These are phyloP conservation scores for Ellobius talpinus DNA, from an alignment of 2,113 vertebrate genomes.

Conservation along the genomic window DNA sequence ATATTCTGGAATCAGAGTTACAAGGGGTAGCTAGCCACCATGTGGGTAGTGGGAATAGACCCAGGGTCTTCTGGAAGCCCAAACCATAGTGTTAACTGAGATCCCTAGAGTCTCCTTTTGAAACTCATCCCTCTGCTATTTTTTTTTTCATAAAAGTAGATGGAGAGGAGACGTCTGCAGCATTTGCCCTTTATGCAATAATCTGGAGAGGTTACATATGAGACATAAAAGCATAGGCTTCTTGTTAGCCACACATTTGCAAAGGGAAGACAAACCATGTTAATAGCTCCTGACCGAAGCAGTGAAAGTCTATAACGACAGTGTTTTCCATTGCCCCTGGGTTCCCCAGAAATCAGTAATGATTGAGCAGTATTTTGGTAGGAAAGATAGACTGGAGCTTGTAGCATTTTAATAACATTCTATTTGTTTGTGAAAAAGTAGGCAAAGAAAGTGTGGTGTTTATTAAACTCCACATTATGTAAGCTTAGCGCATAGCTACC, in stretches of 20 bases:
- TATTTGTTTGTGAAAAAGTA: not conserved
- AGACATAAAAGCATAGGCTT: not conserved
- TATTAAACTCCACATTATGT: not conserved
- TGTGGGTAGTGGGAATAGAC: not conserved
- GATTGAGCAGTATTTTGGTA: not conserved
- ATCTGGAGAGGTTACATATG: not conserved
- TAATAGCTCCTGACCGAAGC: not conserved
- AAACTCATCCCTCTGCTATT: not conserved
- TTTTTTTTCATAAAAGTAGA: slow-evolving; percentile 31
- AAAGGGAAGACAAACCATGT: slow-evolving; percentile 29
- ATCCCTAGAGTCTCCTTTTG: slow-evolving; percentile 1
- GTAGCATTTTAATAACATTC: not conserved
- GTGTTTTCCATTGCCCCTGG: not conserved
- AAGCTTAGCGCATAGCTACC: not conserved
- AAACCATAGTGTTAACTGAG: not conserved
- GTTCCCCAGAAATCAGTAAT: slow-evolving; percentile 12
- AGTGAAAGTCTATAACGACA: not conserved
- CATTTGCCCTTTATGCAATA: slow-evolving; percentile 46
- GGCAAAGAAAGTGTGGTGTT: not conserved
- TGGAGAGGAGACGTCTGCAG: not conserved
- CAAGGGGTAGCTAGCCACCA: not conserved
- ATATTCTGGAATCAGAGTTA: not conserved
- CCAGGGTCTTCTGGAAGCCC: not conserved
- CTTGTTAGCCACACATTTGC: not conserved
- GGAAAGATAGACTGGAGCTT: slow-evolving; percentile 14